phyloP scores from a whole-genome alignment of 2,797 vertebrate species.

The Saxicola maurus region DNA sequence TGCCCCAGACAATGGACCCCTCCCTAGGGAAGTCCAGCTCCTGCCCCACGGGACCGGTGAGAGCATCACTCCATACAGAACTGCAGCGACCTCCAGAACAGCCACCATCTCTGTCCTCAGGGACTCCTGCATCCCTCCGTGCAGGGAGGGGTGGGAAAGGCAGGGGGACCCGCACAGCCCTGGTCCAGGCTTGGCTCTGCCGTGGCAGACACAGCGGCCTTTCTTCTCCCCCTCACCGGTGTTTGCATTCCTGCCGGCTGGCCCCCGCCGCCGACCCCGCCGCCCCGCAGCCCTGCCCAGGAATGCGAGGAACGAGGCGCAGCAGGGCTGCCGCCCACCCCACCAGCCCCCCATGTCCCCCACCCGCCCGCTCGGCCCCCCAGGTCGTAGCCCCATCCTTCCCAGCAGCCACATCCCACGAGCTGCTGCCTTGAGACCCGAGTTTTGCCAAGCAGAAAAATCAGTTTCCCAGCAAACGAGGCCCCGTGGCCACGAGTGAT shows the following conservation, averaged over 20 bases:
- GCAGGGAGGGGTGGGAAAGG: neutral
- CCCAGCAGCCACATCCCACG: neutral
- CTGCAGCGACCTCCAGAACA: fast-evolving
- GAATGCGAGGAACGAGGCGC: conserved; percentile 44
- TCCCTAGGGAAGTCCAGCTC: neutral
- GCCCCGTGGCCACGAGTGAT: neutral
- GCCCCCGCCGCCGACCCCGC: conserved; percentile 1
- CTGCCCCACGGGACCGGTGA: fast-evolving
- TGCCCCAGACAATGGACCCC: neutral
- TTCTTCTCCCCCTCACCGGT: conserved; percentile 47
- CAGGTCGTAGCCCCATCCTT: neutral
- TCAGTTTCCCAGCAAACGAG: neutral
- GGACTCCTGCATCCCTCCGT: fast-evolving
- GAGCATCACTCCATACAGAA: neutral
- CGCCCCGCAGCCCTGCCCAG: conserved; percentile 41
- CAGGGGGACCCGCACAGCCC: neutral
- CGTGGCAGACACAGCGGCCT: conserved; percentile 22
- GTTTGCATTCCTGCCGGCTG: conserved; percentile 52
- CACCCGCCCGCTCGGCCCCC: neutral
- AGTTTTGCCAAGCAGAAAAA: neutral
- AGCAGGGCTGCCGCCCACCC: conserved; percentile 9
- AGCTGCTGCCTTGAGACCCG: neutral
- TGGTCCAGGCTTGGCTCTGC: neutral
- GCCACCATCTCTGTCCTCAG: neutral
- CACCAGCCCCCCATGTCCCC: neutral